Evolutionary conservation across 2,797 vertebrate genomes (phyloP), one percentile per base, ranked within the genome.

Genomic region (Mormyrops attenuatus): DNA sequence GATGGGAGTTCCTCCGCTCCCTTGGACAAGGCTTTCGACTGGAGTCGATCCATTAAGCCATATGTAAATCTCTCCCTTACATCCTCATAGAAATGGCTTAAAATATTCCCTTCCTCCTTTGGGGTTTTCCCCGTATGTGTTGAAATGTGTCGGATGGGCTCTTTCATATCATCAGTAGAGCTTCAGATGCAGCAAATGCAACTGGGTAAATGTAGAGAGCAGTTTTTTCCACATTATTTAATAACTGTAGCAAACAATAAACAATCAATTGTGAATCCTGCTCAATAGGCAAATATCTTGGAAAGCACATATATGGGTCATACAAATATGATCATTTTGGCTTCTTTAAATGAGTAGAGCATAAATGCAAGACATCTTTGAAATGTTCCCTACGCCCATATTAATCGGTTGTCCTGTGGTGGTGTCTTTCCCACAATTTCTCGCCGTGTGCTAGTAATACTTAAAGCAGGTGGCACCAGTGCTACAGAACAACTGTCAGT

Each of bases 11-110:
- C 6, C 57, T 47, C 13, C 30, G 38, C 49, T 11, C 60, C 84
- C 50, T 20, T 52, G 57, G 34, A 55, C 15, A 69, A 60, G 86
- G 66, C 34, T 41, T 50, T 80, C 17, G 26, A 44, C 15, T 44
- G 73, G 85, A 87, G 85, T 86, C 69, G 69, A 89, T 89, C 85
- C 86, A 85, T 90, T 89, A 89, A 88, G 90, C 60, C 85, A 90
- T 89, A 89, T 84, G 85, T 84, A 89, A 88, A 89, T 89, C 77
- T 66, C 30, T 30, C 6, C n/a, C 82, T 47, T 38, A 53, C 88
- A 57, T 84, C 88, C 77, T 85, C 22, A 63, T 80, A 60, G 77
- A 85, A 85, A n/a, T 22, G 77, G n/a, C 44, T 69, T 66, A 89
- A 89, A 87, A 87, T 87, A 41, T n/a, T 22, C 26, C 63, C 15